These are phyloP conservation scores for Eudasyphora cyanicolor DNA, from an alignment of 2,888 invertebrate genomes.

Conservation along the genomic window DNA sequence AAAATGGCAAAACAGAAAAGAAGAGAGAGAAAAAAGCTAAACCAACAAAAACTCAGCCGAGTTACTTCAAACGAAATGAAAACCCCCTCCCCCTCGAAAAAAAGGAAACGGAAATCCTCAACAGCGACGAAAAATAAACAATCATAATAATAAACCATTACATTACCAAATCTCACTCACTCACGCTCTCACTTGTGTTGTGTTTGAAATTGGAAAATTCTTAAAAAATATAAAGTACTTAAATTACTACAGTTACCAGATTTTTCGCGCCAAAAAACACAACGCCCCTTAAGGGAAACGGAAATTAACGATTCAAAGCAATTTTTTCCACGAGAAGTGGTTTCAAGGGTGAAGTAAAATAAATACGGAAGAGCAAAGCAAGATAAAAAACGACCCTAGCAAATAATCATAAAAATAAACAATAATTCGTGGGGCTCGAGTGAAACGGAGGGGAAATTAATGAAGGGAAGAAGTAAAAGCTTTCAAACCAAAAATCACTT, in stretches of 20 bases:
- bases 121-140: conserved; percentile 4
- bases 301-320: neutral
- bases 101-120: neutral
- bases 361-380: neutral
- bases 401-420: conserved; percentile 1
- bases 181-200: neutral
- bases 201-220: neutral
- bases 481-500: neutral
- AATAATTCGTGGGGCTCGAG: neutral
- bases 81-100: neutral
- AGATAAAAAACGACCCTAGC: neutral
- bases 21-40: neutral
- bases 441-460: neutral
- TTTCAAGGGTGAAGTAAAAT: neutral
- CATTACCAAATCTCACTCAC: neutral
- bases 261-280: neutral
- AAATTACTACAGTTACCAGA: neutral
- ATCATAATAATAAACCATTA: conserved; percentile 28
- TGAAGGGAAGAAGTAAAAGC: neutral
- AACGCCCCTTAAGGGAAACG: neutral
- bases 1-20: neutral
- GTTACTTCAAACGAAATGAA: neutral
- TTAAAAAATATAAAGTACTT: neutral
- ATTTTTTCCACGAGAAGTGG: neutral
- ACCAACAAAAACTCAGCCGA: neutral